A percentile compares a stretch with the other conserved stretches of the same genome.
These are phyloP conservation scores for Columba livia DNA, from an alignment of 2,113 vertebrate genomes.

Conservation along the genomic window DNA sequence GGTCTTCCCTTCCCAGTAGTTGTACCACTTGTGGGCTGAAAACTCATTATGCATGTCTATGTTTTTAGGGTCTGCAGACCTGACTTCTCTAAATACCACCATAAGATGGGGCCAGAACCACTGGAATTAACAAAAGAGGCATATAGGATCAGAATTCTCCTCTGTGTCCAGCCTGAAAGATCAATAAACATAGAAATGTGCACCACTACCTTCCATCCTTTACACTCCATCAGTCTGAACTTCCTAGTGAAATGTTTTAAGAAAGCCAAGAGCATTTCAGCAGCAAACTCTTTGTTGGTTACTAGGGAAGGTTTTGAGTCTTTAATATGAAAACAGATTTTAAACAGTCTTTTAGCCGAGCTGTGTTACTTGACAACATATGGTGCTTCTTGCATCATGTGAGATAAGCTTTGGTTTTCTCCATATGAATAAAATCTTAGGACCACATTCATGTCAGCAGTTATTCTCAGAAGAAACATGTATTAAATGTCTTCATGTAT, in stretches of 20 bases:
- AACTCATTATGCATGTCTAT: not conserved
- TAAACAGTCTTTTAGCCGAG: not conserved
- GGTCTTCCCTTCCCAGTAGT: not conserved
- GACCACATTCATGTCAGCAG: not conserved
- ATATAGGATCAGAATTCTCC: not conserved
- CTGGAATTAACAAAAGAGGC: fast-evolving
- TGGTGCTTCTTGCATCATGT: not conserved
- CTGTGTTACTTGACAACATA: fast-evolving
- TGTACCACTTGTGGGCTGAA: not conserved
- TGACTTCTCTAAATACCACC: not conserved
- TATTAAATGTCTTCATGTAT: not conserved
- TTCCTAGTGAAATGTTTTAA: not conserved
- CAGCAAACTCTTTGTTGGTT: not conserved
- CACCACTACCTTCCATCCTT: not conserved
- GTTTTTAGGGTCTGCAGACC: not conserved
- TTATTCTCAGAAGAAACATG: not conserved
- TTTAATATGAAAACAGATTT: not conserved
- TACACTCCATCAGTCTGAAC: not conserved
- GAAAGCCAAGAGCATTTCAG: not conserved
- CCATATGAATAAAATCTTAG: not conserved
- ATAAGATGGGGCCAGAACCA: too few relatives aligned
- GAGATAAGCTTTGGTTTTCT: not conserved
- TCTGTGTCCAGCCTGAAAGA: not conserved
- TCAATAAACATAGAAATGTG: not conserved
- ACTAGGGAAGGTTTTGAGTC: not conserved